These are phyloP conservation scores for Lasioglossum baleicum DNA, from an alignment of 1,140 invertebrate species.

Conservation along the genomic window DNA sequence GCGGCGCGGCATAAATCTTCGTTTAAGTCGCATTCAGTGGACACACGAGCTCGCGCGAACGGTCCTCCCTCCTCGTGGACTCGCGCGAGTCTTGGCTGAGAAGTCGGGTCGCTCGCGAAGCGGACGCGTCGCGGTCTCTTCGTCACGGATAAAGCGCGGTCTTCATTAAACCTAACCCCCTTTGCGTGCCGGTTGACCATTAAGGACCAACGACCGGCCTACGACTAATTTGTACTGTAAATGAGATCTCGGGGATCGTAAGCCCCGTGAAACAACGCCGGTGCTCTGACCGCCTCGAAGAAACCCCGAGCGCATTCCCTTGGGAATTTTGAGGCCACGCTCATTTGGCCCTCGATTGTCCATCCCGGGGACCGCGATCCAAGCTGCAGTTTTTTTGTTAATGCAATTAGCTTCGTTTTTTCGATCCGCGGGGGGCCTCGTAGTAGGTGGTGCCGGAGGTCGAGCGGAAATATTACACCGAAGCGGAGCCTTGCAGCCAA, in stretches of 20 bases:
- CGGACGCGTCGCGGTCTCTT: constrained; percentile 50
- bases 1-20: constrained; percentile 78
- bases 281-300: not conserved
- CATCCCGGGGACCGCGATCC: not conserved
- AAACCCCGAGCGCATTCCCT: not conserved
- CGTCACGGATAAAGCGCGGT: constrained; percentile 77
- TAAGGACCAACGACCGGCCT: constrained; percentile 71
- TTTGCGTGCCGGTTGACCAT: constrained; percentile 76
- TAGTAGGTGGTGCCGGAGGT: too few species aligned
- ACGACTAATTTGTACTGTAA: constrained; percentile 79
- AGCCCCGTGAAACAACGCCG: constrained; percentile 59
- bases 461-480: too few species aligned
- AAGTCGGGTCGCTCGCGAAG: not conserved
- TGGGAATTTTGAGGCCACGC: not conserved
- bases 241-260: constrained; percentile 75
- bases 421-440: too few species aligned
- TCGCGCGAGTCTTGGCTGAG: constrained; percentile 29
- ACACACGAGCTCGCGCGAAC: constrained; percentile 21
- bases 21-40: constrained; percentile 77
- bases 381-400: too few species aligned
- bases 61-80: constrained; percentile 35
- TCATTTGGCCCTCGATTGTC: not conserved
- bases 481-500: too few species aligned
- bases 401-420: too few species aligned
- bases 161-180: constrained; percentile 77